These are phyloP conservation scores for Tuberolachnus salignus DNA, from an alignment of 2,888 invertebrate species.

Conservation along the genomic window DNA sequence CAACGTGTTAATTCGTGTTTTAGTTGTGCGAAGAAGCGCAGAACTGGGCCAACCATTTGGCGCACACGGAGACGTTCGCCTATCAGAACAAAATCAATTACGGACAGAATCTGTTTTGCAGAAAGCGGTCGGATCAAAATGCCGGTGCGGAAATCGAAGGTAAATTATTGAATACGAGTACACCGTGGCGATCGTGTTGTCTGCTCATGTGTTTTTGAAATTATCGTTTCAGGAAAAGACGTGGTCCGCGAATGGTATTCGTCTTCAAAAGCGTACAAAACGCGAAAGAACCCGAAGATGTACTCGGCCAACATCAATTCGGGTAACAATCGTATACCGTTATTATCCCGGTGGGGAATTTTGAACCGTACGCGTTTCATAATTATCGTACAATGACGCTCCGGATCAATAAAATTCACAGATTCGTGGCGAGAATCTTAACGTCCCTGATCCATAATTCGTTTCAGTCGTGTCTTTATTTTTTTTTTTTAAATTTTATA, in stretches of 20 bases:
- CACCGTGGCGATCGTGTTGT: no score
- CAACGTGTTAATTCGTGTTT: conserved; percentile 57
- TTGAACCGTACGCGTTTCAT: no score
- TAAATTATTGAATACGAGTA: no score
- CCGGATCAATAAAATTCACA: no score
- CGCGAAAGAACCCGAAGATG: conserved; percentile 74
- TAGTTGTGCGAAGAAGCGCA: conserved; percentile 82
- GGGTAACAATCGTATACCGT: conserved; percentile 64
- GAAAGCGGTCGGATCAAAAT: conserved; percentile 60
- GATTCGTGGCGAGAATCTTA: no score
- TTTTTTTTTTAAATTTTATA: no score
- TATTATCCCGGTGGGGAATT: no score
- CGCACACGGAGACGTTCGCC: conserved; percentile 79
- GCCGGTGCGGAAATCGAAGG: conserved; percentile 19
- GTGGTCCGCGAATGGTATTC: conserved; percentile 83
- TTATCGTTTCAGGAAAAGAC: conserved; percentile 70
- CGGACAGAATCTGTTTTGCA: conserved; percentile 80
- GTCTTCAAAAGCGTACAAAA: conserved; percentile 77
- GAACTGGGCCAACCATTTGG: conserved; percentile 86
- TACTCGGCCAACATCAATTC: conserved; percentile 80
- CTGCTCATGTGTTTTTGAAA: neutral
- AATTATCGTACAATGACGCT: no score
- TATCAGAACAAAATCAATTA: conserved; percentile 76
- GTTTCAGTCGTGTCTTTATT: no score
- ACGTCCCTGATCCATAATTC: no score